Evolutionary conservation across 2,888 invertebrate species (phyloP), one percentile per base, ranked within the genome.

Genomic region (Chirona hameri): DNA sequence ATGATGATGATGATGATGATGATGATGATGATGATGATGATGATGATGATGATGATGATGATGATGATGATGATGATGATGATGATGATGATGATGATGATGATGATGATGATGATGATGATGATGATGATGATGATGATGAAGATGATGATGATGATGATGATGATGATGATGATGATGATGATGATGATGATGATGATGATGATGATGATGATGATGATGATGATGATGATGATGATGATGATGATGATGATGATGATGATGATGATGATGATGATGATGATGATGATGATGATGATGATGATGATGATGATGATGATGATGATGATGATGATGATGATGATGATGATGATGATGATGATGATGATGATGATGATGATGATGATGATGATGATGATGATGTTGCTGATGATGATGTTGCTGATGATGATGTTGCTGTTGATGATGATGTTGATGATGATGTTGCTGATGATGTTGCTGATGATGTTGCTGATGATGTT

Each of bases 31-130:
- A 65, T 65, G n/a, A n/a, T n/a, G n/a, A n/a, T n/a, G n/a, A n/a
- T n/a, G n/a, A 65, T 65, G n/a, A 65, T 65, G n/a, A 65, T 65
- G n/a, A 65, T 65, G n/a, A 65, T 65, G 10, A 69, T 27, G 46
- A 24, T n/a, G 46, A 80, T 80, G 80, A 80, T 80, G 80, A 39
- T 80, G 80, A 80, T 80, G 80, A 80, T 80, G 80, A 80, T 31
- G 80, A 80, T 80, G 80, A 80, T 80, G 80, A 79, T 79, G 65
- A 65, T 65, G 65, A 65, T 65, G 65, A 65, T 65, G 65, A 65
- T 65, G 65, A 65, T 65, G 65, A 65, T 65, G 65, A 65, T 65
- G 65, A 65, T 65, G 15, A n/a, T 81, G 15, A n/a, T 81, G 48
- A 81, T 81, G 24, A 81, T 81, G 24, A 14, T 81, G 24, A n/a